Percentiles rank a stretch among this genome's conserved stretches.
phyloP scores from a whole-genome alignment of 2,113 vertebrate species.

The Myocastor coypus region DNA sequence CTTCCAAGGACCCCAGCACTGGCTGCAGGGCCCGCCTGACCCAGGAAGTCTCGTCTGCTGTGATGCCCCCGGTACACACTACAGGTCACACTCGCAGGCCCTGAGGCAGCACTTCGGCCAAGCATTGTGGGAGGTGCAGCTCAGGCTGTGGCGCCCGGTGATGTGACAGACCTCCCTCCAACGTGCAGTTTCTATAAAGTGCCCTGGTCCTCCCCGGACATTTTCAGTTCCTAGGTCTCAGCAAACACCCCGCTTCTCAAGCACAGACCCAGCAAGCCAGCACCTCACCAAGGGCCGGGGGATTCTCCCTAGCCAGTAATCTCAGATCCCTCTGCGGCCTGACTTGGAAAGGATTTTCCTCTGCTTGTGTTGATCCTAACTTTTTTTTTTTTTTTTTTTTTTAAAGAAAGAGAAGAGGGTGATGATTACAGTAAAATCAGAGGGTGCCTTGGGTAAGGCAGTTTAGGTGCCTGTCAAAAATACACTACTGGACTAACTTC shows the following conservation, averaged over 20 bases:
- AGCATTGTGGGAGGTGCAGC: neutral
- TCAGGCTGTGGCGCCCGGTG: conserved; percentile 45
- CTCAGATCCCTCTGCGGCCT: neutral
- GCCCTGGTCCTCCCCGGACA: conserved; percentile 30
- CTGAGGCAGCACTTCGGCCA: neutral
- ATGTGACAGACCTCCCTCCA: conserved; percentile 58
- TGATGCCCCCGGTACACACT: too few relatives aligned
- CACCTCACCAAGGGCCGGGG: neutral
- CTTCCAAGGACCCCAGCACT: conserved; percentile 22
- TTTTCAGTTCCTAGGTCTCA: neutral
- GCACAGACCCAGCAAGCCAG: neutral
- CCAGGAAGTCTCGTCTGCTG: neutral
- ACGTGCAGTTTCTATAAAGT: conserved; percentile 72
- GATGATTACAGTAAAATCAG: too few relatives aligned
- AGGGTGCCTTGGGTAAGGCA: too few relatives aligned
- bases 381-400: too few relatives aligned
- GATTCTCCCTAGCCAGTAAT: neutral
- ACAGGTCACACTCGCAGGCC: too few relatives aligned
- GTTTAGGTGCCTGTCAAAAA: too few relatives aligned
- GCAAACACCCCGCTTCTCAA: neutral
- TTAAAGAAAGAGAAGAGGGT: too few relatives aligned
- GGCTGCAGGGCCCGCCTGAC: conserved; percentile 51
- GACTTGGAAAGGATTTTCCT: neutral
- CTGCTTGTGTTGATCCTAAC: neutral
- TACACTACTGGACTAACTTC: too few relatives aligned